Evolutionary conservation across 2,113 vertebrate genomes (phyloP).

Genomic region (Rissa tridactyla): DNA sequence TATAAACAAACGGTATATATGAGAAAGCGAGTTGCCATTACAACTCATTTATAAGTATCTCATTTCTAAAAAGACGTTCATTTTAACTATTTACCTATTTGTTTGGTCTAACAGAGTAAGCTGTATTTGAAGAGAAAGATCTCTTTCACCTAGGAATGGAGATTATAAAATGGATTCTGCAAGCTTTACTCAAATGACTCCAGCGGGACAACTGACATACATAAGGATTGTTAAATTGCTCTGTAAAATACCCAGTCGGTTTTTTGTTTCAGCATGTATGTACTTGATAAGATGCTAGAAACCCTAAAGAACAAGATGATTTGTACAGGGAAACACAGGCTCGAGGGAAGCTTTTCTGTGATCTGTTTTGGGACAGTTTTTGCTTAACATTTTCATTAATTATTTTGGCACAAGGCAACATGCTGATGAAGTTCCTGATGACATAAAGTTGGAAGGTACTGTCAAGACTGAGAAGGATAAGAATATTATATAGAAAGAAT

Average conservation of each 20-base stretch:
- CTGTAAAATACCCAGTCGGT: not conserved
- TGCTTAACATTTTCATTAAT: not conserved
- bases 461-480: not conserved
- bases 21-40: not conserved
- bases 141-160: not conserved
- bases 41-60: not conserved
- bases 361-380: not conserved
- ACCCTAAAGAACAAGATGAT: not conserved
- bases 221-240: not conserved
- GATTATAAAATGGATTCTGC: slow-evolving; percentile 5
- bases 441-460: not conserved
- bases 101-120: not conserved
- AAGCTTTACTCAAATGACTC: slow-evolving; percentile 8
- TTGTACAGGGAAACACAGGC: not conserved
- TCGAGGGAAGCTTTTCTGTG: not conserved
- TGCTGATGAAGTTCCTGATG: not conserved
- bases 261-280: not conserved
- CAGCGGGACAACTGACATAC: not conserved
- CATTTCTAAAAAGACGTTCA: not conserved
- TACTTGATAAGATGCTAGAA: not conserved
- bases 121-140: not conserved
- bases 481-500: not conserved
- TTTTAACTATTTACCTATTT: not conserved
- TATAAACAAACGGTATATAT: not conserved
- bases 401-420: not conserved